A percentile compares a stretch with the other conserved stretches of the same genome.
phyloP scores from a whole-genome alignment of 2,888 invertebrate species.

The Cerastis rubricosa region DNA sequence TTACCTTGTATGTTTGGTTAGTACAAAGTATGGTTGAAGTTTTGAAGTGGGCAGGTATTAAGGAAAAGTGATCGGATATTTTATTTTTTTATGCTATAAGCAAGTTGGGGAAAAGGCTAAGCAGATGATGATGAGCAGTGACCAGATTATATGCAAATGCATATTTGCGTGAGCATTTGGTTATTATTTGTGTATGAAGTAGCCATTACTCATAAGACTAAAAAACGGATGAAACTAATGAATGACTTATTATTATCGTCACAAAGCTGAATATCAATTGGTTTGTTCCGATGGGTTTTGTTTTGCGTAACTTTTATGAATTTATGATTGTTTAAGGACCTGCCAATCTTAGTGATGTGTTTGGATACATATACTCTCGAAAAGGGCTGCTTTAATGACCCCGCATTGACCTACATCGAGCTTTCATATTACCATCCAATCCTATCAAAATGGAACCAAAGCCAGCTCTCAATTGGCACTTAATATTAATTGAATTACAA shows the following conservation, averaged over 20 bases:
- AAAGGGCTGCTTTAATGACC: neutral
- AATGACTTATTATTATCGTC: neutral
- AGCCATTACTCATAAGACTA: no score
- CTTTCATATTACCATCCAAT: constrained; percentile 5
- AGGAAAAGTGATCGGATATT: neutral
- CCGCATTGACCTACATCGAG: neutral
- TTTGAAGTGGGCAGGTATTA: neutral
- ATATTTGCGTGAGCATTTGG: neutral
- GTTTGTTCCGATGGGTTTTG: neutral
- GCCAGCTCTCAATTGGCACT: constrained; percentile 11
- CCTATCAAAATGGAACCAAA: constrained; percentile 26
- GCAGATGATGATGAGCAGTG: neutral
- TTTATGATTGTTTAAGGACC: neutral
- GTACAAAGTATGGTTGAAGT: neutral
- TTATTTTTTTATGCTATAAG: neutral
- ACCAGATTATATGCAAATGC: no score
- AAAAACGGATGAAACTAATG: neutral
- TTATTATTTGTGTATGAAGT: no score
- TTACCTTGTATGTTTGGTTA: constrained; percentile 11
- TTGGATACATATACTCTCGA: neutral
- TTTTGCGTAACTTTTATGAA: no score
- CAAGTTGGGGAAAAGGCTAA: neutral
- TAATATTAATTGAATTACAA: constrained; percentile 50
- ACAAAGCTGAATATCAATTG: no score
- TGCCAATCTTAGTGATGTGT: neutral